Conservation (phyloP, 53 echinoderm and acorn worm genomes). For the Zoroaster sp. region DNA sequence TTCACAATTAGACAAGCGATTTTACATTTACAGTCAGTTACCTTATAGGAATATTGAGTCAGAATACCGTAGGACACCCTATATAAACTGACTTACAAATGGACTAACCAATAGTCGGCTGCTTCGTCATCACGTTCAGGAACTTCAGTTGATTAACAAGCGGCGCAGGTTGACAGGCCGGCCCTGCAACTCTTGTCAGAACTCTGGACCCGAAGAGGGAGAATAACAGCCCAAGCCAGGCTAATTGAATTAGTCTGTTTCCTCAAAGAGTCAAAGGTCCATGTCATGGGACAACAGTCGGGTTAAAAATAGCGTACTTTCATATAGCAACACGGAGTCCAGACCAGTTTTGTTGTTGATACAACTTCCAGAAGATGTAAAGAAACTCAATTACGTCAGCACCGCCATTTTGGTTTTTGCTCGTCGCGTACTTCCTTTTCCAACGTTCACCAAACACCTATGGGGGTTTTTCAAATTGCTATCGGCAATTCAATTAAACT, state of each 20-base stretch:
- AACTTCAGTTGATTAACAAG: slow-evolving; percentile 36
- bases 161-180: slow-evolving; percentile 49
- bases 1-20: neutral
- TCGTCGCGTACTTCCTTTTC: slow-evolving; percentile 8
- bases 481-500: neutral
- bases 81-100: slow-evolving; percentile 1
- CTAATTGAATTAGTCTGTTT: slow-evolving; percentile 61
- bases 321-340: neutral
- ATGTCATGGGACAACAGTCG: slow-evolving; percentile 23
- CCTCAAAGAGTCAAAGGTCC: slow-evolving; percentile 27
- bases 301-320: slow-evolving; percentile 18
- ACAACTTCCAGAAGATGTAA: neutral
- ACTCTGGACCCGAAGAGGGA: neutral
- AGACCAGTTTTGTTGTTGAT: slow-evolving; percentile 25
- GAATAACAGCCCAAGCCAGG: slow-evolving; percentile 45
- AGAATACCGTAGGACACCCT: neutral
- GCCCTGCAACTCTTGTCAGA: slow-evolving; percentile 36
- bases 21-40: neutral
- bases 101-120: slow-evolving; percentile 4
- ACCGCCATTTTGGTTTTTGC: neutral
- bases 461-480: neutral
- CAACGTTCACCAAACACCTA: neutral
- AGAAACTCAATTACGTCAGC: neutral
- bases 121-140: slow-evolving; percentile 50
- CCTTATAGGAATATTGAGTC: slow-evolving; percentile 21